phyloP scores from a whole-genome alignment of 2,888 invertebrate species.

The Ennomos fuscantarius region DNA sequence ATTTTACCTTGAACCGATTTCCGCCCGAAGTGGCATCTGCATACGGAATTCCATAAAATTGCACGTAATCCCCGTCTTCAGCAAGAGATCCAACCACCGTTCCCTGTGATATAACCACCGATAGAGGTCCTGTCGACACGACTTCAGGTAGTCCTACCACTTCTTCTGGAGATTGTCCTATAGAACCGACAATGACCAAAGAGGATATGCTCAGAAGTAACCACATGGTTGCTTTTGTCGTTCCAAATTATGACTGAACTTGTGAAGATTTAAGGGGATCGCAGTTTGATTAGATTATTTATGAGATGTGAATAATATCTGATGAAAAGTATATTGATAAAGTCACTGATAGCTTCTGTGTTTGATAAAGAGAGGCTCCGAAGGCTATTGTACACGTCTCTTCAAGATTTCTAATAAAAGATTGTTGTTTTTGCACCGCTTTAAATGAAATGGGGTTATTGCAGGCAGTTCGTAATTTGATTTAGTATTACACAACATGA shows the following conservation, averaged over 20 bases:
- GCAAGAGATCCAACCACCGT: constrained; percentile 58
- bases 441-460: too few species aligned
- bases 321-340: constrained; percentile 15
- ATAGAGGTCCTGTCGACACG: constrained; percentile 26
- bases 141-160: neutral
- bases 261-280: constrained; percentile 26
- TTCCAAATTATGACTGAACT: constrained; percentile 44
- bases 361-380: constrained; percentile 20
- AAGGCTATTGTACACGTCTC: constrained; percentile 1
- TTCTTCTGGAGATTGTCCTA: constrained; percentile 38
- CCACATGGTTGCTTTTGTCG: constrained; percentile 53
- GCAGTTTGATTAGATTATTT: constrained; percentile 41
- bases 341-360: constrained; percentile 19
- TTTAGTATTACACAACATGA: too few species aligned
- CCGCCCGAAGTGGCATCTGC: constrained; percentile 71
- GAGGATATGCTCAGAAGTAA: constrained; percentile 40
- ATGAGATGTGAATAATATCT: constrained; percentile 13
- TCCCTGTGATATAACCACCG: constrained; percentile 62
- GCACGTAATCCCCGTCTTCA: constrained; percentile 53
- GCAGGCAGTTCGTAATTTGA: too few species aligned
- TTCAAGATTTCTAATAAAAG: neutral
- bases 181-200: constrained; percentile 38
- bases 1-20: constrained; percentile 70
- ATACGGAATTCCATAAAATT: constrained; percentile 74
- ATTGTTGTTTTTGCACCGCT: too few species aligned